Evolutionary conservation across 2,113 vertebrate species (phyloP), one percentile per base, ranked within the genome.

Genomic region (Bathybates hornii): DNA sequence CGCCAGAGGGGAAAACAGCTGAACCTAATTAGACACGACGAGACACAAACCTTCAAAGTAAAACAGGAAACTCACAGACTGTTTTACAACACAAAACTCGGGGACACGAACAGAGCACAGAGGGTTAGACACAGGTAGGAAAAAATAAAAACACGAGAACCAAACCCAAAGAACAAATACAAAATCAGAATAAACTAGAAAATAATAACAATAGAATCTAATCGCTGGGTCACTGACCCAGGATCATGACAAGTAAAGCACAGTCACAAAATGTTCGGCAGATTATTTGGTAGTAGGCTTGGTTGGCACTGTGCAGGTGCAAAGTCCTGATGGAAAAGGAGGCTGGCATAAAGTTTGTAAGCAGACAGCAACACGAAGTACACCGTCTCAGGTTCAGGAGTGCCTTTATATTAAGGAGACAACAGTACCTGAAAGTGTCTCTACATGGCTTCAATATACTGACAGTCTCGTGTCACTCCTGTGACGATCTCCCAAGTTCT

Each of bases 401-500:
- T 4, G 1, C 21, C 66, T 73, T 24, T 0, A 38, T 13, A 14
- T 68, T 5, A 13, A 13, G 11, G n/a, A 38, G 19, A 7, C 34
- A 63, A 1, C 34, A 21, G 13, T 27, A 16, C 66, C 12, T 24
- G 36, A 4, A 71, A 36, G 38, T 71, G n/a, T 36, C 32, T 63
- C 59, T 63, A 6, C 11, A 21, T 68, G 11, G 63, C 32, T 63
- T 63, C 6, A 19, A 11, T 36, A 7, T 63, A 63, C 13, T 7
- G 21, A 56, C 54, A 7, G 54, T 4, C 54, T 56, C 1, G 11
- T 56, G 11, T 56, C 54, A 57, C 54, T 57, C 21, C 1, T 57
- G 21, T 57, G 54, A 57, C 2, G 6, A 13, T 56, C 54, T 56
- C 54, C 54, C 54, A 13, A 56, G 1, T 56, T 56, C 54, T 56